Percentiles rank a stretch among this genome's conserved stretches.
phyloP scores from a whole-genome alignment of 1,140 invertebrate species.

The Drosophila pseudoobscura region DNA sequence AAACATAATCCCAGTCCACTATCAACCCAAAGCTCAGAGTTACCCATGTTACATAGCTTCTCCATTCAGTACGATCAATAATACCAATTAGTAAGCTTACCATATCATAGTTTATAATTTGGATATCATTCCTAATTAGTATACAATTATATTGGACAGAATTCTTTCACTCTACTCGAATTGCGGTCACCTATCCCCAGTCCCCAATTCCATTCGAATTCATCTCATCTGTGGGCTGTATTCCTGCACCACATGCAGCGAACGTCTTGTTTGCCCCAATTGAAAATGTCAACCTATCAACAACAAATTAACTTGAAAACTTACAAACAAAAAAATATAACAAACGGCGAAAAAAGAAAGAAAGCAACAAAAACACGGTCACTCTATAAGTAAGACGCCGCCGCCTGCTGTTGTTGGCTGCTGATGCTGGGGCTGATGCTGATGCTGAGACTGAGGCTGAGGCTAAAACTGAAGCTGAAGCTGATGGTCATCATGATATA shows the following conservation, averaged over 20 bases:
- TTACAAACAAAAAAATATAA: slow-evolving; percentile 52
- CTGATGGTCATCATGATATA: slow-evolving; percentile 67
- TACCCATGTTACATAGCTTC: no score
- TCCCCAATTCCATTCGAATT: slow-evolving; percentile 15
- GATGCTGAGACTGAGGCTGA: background rate
- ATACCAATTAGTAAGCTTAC: slow-evolving; percentile 37
- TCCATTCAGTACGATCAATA: slow-evolving; percentile 15
- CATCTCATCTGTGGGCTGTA: slow-evolving; percentile 33
- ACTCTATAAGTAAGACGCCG: slow-evolving; percentile 73
- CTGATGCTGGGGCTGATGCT: slow-evolving; percentile 12
- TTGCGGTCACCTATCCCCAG: slow-evolving; percentile 40
- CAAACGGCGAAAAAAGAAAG: slow-evolving; percentile 50
- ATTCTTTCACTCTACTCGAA: slow-evolving; percentile 55
- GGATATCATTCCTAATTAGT: slow-evolving; percentile 33
- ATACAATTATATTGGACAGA: slow-evolving; percentile 48
- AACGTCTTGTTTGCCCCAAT: slow-evolving; percentile 68
- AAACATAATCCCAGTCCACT: no score
- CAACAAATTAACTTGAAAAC: slow-evolving; percentile 77
- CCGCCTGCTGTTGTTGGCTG: slow-evolving; percentile 63
- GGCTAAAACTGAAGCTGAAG: slow-evolving; percentile 1
- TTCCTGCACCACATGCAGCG: slow-evolving; percentile 62
- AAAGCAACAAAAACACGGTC: slow-evolving; percentile 59
- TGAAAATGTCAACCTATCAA: slow-evolving; percentile 78
- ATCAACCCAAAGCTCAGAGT: background rate
- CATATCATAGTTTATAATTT: slow-evolving; percentile 27